phyloP scores from a whole-genome alignment of 2,113 vertebrate genomes.

The Dasyprocta punctata region DNA sequence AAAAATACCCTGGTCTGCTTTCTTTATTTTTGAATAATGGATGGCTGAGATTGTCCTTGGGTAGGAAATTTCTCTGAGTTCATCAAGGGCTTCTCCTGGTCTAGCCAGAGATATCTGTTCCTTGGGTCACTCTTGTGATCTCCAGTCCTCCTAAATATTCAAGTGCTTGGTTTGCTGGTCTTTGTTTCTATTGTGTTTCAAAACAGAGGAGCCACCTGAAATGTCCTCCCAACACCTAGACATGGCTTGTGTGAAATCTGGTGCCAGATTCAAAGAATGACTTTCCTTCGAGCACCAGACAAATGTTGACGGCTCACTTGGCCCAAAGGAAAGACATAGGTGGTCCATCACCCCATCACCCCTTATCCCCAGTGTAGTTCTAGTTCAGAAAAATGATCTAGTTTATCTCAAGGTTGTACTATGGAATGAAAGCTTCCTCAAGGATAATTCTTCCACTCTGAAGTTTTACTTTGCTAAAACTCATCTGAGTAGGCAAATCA shows the following conservation, averaged over 20 bases:
- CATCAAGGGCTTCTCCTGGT: background rate
- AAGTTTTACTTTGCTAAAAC: background rate
- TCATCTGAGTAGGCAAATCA: background rate
- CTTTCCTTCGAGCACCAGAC: background rate
- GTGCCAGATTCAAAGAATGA: background rate
- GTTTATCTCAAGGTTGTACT: background rate
- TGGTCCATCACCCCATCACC: too few relatives aligned
- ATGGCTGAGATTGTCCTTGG: background rate
- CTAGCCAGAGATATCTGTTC: background rate
- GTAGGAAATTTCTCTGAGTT: background rate
- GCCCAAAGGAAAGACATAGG: background rate
- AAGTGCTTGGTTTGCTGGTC: slow-evolving; percentile 12
- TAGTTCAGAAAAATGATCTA: background rate
- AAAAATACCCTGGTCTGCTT: background rate
- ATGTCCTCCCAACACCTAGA: background rate
- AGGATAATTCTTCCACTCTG: background rate
- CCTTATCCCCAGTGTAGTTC: background rate
- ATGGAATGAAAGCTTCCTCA: background rate
- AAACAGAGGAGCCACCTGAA: slow-evolving; percentile 17
- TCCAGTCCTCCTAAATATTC: background rate
- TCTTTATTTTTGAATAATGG: slow-evolving; percentile 20
- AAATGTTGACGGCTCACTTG: background rate
- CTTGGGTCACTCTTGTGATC: background rate
- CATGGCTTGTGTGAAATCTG: background rate
- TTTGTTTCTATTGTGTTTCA: background rate